Base-by-base conservation (phyloP, 2,113 vertebrate genomes). In the Corapipo altera region DNA sequence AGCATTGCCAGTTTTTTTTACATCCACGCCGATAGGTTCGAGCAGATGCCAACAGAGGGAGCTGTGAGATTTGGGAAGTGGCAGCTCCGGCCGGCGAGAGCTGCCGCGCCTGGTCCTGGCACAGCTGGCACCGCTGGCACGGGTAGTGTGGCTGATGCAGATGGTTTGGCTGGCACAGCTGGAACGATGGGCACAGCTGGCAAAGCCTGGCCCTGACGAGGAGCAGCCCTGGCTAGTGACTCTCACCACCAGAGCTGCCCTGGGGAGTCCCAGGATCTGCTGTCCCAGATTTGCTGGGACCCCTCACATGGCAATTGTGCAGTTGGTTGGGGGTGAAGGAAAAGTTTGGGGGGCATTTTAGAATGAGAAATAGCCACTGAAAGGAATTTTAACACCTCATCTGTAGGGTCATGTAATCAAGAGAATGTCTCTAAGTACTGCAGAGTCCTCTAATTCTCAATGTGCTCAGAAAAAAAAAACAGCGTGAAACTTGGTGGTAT, bases 21-120 rank as follows among this genome's bases (percentile, higher is more conserved):
- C 17, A 22, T 49, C 39, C 59, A 59, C 1, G 1, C 55, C n/a
- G 85, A 58, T 15, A 11, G 71, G 21, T 96, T 74, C 86, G 66
- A 85, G 1, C 35, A 32, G 92, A 91, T 94, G 91, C 97, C 97
- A 96, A 97, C 95, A 97, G 97, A 97, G 97, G 96, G 97, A 96
- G 97, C 97, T 95, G 86, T 85, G 30, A 93, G 96, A 96, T 97
- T 67, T 97, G 96, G 78, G 95, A 97, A 97, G 82, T 21, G 61
- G 88, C 85, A 52, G 61, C 57, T 84, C 70, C 48, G 61, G 52
- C n/a, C 0, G 3, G 48, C 0, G 10, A 11, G 39, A 41, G 61
- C 55, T 7, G 72, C 83, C 12, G 76, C 39, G 35, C 70, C 70
- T 35, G 18, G 58, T 46, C 15, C 55, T 48, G 73, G 24, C 54